These are phyloP conservation scores for Diplazon laetatorius DNA, from an alignment of 2,888 invertebrate genomes.

Conservation along the genomic window DNA sequence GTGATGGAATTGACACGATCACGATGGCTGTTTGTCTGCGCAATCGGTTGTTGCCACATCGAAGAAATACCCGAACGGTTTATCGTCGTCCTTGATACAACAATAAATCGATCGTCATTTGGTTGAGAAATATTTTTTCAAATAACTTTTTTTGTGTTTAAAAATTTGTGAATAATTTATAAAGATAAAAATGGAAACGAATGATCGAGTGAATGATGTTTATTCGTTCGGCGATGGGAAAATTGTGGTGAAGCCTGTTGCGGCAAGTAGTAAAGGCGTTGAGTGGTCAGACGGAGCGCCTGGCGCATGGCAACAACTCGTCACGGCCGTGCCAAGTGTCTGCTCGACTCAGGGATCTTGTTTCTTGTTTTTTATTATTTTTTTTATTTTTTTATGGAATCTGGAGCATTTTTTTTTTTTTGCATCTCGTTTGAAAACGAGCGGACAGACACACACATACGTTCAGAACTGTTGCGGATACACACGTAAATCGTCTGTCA, in stretches of 20 bases:
- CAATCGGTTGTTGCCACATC: not conserved
- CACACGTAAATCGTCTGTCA: conserved; percentile 1
- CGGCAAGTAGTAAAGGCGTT: conserved; percentile 13
- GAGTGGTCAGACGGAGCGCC: conserved; percentile 40
- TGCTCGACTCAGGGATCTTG: not conserved
- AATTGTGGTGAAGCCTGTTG: not conserved
- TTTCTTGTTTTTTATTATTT: no score
- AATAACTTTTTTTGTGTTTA: not conserved
- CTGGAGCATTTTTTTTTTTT: conserved; percentile 1
- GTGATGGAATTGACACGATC: conserved; percentile 56
- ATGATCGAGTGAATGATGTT: not conserved
- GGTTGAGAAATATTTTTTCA: no score
- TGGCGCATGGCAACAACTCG: conserved; percentile 26
- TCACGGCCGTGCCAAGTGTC: conserved; percentile 11
- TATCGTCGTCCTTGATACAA: no score
- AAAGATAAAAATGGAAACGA: not conserved
- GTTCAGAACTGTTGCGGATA: not conserved
- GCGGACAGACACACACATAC: not conserved
- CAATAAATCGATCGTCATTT: no score
- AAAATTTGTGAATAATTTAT: not conserved
- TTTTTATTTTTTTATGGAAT: not conserved
- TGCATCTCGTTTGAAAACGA: not conserved
- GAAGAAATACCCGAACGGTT: no score
- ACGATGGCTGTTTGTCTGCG: conserved; percentile 32
- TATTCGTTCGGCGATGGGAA: no score